These are phyloP conservation scores for Linepithema humile DNA, from an alignment of 1,140 invertebrate species.

Conservation along the genomic window DNA sequence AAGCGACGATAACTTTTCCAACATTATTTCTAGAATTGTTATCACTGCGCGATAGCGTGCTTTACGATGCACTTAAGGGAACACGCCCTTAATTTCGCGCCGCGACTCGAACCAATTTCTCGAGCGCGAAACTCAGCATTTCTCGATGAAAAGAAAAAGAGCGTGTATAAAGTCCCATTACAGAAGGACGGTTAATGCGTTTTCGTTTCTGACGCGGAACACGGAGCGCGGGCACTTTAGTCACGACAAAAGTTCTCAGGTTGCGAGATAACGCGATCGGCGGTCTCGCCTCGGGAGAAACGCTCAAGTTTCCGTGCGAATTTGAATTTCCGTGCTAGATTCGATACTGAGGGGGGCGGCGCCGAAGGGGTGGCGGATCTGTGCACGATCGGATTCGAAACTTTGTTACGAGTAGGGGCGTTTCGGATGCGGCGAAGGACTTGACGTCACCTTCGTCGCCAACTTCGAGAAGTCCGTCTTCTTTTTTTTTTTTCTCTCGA, in stretches of 20 bases:
- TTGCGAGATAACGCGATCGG: neutral
- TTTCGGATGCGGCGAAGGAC: neutral
- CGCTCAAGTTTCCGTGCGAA: neutral
- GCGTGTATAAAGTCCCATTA: neutral
- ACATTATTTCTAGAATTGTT: neutral
- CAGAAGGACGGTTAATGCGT: neutral
- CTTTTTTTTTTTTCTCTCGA: too few relatives aligned
- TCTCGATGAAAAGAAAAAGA: neutral
- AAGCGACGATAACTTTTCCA: neutral
- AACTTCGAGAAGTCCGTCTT: neutral
- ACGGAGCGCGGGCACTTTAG: neutral
- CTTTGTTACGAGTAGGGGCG: neutral
- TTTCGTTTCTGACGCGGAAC: slow-evolving; percentile 1
- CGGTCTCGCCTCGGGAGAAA: slow-evolving; percentile 8
- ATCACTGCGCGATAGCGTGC: neutral
- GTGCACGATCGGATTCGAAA: neutral
- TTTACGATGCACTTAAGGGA: neutral
- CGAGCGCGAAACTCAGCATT: neutral
- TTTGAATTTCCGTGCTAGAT: slow-evolving; percentile 47
- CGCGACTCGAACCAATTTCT: neutral
- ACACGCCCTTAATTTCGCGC: slow-evolving; percentile 19
- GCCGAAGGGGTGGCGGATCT: neutral
- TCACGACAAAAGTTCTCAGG: neutral
- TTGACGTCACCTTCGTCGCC: slow-evolving; percentile 3
- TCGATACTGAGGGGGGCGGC: neutral